Evolutionary conservation across 2,888 invertebrate genomes (phyloP), one percentile per base, ranked within the genome.

Genomic region (Brachypalpus laphriformis): DNA sequence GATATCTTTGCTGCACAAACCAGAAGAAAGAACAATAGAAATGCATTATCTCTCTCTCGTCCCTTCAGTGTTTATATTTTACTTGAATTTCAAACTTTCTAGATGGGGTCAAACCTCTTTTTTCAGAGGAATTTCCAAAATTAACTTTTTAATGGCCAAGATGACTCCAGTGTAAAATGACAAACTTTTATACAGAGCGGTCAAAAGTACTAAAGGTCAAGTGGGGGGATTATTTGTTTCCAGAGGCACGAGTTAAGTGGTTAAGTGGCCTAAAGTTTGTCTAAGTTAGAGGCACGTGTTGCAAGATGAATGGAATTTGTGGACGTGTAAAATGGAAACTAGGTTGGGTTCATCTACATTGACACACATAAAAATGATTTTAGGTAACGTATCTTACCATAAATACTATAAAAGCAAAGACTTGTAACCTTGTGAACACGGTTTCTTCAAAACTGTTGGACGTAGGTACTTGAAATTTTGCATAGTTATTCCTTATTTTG

Each of bases 151-250:
- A 54, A 68, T 54, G 68, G 54, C 3, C 54, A 40, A 68, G 42
- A 76, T 57, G 68, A 51, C 61, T 61, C 34, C 20, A 34, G 25
- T 34, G n/a, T 16, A 25, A 54, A 68, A 61, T 70, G 77, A 34
- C 45, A 63, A 63, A 77, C 28, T 63, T 65, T 63, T 16, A 11
- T 25, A 61, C 37, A 51, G 3, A 28, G 14, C n/a, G 63, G 47
- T 71, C 71, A 61, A 63, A 78, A 71, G 71, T 56, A 54, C 37
- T 63, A 20, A 63, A 71, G 63, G 63, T 71, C 71, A 71, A 78
- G 34, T 37, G 63, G 25, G 56, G 63, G 22, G 18, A 28, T 63
- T 54, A 18, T 40, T 54, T 54, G n/a, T 66, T 25, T 66, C 40
- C 22, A 3, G 14, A 9, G 40, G 51, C 51, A 66, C 22, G 25